These are phyloP conservation scores for Ariopsis seemanni DNA, from an alignment of 2,113 vertebrate genomes.

Conservation along the genomic window DNA sequence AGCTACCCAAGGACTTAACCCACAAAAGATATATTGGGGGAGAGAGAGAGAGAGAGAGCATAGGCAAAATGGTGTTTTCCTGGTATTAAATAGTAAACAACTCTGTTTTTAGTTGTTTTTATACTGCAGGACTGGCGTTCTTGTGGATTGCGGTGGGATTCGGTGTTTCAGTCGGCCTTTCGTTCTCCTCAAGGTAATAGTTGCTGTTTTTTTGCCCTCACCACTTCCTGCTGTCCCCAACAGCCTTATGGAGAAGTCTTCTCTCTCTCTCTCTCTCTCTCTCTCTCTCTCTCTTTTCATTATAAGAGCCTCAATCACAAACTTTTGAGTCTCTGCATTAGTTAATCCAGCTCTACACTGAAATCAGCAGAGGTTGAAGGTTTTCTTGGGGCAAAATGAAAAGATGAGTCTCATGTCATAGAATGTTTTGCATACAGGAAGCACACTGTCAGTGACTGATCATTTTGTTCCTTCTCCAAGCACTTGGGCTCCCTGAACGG, in stretches of 20 bases:
- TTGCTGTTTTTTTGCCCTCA: slow-evolving; percentile 33
- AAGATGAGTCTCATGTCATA: slow-evolving; percentile 32
- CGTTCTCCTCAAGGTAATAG: slow-evolving; percentile 53
- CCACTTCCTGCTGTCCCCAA: slow-evolving; percentile 54
- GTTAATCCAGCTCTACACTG: background rate
- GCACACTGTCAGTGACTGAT: slow-evolving; percentile 41
- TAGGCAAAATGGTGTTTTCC: slow-evolving; percentile 48
- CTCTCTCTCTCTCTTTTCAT: background rate
- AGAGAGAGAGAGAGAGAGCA: slow-evolving; percentile 31
- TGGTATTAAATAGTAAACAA: slow-evolving; percentile 75
- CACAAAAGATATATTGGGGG: slow-evolving; percentile 64
- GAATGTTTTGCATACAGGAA: slow-evolving; percentile 31
- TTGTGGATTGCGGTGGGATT: slow-evolving; percentile 55
- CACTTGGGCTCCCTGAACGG: slow-evolving; percentile 38
- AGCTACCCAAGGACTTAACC: slow-evolving; percentile 73
- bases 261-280: background rate
- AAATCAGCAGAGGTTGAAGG: background rate
- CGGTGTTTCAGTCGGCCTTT: slow-evolving; percentile 34
- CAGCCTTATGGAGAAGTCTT: slow-evolving; percentile 13
- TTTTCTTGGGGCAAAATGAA: slow-evolving; percentile 3
- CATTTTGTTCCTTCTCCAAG: slow-evolving; percentile 42
- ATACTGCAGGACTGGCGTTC: slow-evolving; percentile 47
- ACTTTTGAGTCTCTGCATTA: background rate
- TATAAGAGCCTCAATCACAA: background rate
- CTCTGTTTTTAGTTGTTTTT: slow-evolving; percentile 63